Conservation (phyloP, 2,113 vertebrate species). For the Halcyon malimbica region DNA sequence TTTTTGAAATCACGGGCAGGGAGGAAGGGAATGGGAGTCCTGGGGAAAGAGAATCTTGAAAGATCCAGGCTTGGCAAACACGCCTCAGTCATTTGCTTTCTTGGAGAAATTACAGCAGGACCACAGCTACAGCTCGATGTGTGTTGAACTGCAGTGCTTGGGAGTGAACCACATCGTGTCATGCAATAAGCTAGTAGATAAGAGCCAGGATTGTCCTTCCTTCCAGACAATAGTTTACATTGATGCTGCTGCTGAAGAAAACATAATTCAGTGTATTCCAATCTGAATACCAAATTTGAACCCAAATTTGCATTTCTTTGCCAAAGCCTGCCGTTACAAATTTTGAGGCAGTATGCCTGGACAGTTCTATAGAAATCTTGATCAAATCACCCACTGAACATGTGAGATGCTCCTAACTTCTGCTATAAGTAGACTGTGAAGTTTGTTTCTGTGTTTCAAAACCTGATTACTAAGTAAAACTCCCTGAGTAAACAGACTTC, state of each 20-base stretch:
- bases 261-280: neutral
- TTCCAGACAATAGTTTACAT: neutral
- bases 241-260: neutral
- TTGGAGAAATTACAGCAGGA: neutral
- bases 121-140: neutral
- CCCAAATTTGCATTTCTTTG: neutral
- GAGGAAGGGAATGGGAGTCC: neutral
- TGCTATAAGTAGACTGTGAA: neutral
- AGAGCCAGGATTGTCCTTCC: neutral
- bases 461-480: neutral
- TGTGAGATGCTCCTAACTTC: neutral
- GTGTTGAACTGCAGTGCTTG: neutral
- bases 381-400: neutral
- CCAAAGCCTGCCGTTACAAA: neutral
- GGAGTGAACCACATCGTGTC: neutral
- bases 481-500: neutral
- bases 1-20: neutral
- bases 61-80: neutral
- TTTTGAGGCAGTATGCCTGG: neutral
- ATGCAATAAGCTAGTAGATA: neutral
- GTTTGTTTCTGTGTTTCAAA: slow-evolving; percentile 7
- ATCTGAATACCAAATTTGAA: neutral
- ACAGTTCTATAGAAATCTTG: neutral
- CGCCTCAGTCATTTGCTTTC: neutral
- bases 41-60: neutral